Base-by-base conservation (phyloP, 2,113 vertebrate species). In the Rhadina sibilatrix region DNA sequence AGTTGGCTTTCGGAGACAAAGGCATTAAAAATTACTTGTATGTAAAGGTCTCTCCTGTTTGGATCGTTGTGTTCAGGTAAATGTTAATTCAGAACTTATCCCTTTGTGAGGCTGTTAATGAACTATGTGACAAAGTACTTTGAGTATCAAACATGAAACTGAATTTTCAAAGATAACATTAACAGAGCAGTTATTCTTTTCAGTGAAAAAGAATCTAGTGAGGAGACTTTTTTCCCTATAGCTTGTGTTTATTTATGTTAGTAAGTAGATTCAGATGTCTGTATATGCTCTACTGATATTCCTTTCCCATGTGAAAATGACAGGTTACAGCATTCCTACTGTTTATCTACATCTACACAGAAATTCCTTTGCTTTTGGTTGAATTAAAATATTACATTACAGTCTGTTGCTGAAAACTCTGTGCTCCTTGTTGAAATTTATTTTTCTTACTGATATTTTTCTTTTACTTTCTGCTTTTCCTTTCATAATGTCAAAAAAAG, bases 201-300 rank as follows among this genome's bases (percentile, higher is more conserved):
- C 40, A 85, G 21, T 87, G 64, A 75, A 87, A 94, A 57, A 5
- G 37, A 82, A 50, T 65, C 33, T 37, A 52, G 3, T 11, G 9
- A 59, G 47, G 16, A 60, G 24, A 24, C 4, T 15, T 86, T 76
- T 68, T 92, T 88, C 50, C 80, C 35, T 49, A 69, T 21, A 54
- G 0, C 10, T 83, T 3, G 0, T 59, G 85, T 90, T 94, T 97
- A 49, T 93, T 96, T 93, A 68, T 47, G 9, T 78, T 83, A 87
- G 28, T 92, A 94, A 90, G 79, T 86, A 75, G 79, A 78, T 63
- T 87, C 93, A 96, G 60, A 95, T 93, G 90, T 31, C 44, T 71
- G 5, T 63, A 35, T 65, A 75, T 28, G 33, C 12, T 76, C 37
- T 65, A 44, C 15, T 82, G 70, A 22, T 79, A 90, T 37, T 84